Percentiles rank a stretch among this genome's conserved stretches.
These are phyloP conservation scores for Semicossyphus pulcher DNA, from an alignment of 2,113 vertebrate genomes.

Conservation along the genomic window DNA sequence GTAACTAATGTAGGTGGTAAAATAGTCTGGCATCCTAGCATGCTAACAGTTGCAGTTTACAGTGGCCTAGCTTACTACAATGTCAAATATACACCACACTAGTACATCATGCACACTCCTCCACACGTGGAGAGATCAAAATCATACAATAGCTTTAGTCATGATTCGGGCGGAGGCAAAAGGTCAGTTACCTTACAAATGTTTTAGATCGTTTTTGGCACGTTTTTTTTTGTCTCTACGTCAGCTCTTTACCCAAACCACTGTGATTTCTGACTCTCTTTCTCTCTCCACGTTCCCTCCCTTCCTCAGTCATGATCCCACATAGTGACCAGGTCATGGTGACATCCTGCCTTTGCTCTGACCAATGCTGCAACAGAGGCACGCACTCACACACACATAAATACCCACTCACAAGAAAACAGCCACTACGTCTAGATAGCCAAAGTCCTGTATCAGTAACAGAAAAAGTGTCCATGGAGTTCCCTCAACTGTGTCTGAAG, in stretches of 20 bases:
- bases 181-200: neutral
- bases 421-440: neutral
- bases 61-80: too few species aligned
- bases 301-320: constrained; percentile 57
- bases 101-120: neutral
- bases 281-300: constrained; percentile 46
- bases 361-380: constrained; percentile 16
- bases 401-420: constrained; percentile 30
- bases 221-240: neutral
- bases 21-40: too few species aligned
- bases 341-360: constrained; percentile 64
- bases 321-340: constrained; percentile 68
- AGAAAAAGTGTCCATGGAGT: constrained; percentile 32
- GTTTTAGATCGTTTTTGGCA: neutral
- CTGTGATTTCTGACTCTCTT: constrained; percentile 14
- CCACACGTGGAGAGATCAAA: too few species aligned
- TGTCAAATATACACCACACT: too few species aligned
- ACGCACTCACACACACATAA: constrained; percentile 20
- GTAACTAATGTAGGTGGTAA: too few species aligned
- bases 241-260: constrained; percentile 13
- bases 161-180: neutral
- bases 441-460: constrained; percentile 26
- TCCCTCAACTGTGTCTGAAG: constrained; percentile 37
- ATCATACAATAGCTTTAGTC: neutral
- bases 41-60: neutral